phyloP scores from a whole-genome alignment of 2,113 vertebrate genomes.

The Chascanopsetta lugubris region DNA sequence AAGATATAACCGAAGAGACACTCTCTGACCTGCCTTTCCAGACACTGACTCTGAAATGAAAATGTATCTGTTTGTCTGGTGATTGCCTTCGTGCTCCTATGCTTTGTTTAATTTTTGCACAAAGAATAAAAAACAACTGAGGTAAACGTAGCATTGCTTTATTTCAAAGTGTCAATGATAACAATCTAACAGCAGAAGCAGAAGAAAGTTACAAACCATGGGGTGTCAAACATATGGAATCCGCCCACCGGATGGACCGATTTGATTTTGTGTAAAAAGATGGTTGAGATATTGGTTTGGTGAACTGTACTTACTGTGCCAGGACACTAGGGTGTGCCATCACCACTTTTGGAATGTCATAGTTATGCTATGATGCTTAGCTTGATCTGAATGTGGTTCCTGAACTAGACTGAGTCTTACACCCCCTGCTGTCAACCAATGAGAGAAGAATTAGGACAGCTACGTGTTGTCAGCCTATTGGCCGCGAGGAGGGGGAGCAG shows the following conservation, averaged over 20 bases:
- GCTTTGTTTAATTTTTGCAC: conserved; percentile 51
- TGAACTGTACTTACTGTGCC: no score
- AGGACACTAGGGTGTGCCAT: no score
- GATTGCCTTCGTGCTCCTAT: conserved; percentile 40
- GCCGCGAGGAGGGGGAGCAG: not conserved
- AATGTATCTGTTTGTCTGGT: conserved; percentile 7
- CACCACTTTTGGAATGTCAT: no score
- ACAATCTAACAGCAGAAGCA: not conserved
- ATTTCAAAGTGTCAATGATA: conserved; percentile 11
- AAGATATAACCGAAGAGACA: not conserved
- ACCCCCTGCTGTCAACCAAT: no score
- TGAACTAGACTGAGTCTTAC: not conserved
- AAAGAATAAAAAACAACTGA: conserved; percentile 61
- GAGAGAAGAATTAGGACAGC: no score
- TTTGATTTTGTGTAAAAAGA: no score
- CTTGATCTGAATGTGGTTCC: no score
- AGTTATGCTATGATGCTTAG: no score
- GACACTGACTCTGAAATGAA: conserved; percentile 20
- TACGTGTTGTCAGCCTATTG: not conserved
- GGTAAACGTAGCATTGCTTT: conserved; percentile 19
- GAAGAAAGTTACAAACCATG: no score
- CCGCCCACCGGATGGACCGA: no score
- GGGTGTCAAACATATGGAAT: no score
- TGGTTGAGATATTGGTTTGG: no score
- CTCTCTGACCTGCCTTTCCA: not conserved